Conservation (phyloP, 2,113 vertebrate genomes). For the Dipodomys ordii region DNA sequence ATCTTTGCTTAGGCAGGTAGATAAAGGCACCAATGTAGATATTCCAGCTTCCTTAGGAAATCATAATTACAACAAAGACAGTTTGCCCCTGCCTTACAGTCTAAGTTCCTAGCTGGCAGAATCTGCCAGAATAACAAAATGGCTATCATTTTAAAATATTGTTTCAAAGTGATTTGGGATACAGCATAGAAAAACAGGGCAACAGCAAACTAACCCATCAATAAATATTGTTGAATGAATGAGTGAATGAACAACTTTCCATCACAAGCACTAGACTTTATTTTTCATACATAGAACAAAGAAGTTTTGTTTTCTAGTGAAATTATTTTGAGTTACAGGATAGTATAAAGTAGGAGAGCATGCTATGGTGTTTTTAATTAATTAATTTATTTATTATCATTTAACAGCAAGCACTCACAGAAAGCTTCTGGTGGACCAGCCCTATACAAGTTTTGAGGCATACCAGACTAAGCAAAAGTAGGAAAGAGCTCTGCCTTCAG, state of each 20-base stretch:
- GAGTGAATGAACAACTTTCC: not conserved
- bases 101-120: not conserved
- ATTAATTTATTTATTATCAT: not conserved
- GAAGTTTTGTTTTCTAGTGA: slow-evolving; percentile 25
- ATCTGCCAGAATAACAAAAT: not conserved
- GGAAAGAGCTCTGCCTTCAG: not conserved
- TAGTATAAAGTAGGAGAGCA: not conserved
- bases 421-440: not conserved
- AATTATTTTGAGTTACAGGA: slow-evolving; percentile 21
- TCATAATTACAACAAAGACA: not conserved
- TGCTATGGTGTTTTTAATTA: not conserved
- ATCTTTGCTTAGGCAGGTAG: not conserved
- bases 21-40: not conserved
- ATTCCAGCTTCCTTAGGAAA: not conserved
- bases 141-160: not conserved
- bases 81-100: not conserved
- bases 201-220: not conserved
- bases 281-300: not conserved
- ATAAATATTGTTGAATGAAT: not conserved
- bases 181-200: not conserved
- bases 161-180: not conserved
- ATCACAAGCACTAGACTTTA: not conserved
- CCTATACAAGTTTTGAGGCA: not conserved
- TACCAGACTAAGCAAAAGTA: not conserved
- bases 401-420: not conserved